Evolutionary conservation across 2,797 vertebrate genomes (phyloP).

Genomic region (Enteromius trimaculatus): DNA sequence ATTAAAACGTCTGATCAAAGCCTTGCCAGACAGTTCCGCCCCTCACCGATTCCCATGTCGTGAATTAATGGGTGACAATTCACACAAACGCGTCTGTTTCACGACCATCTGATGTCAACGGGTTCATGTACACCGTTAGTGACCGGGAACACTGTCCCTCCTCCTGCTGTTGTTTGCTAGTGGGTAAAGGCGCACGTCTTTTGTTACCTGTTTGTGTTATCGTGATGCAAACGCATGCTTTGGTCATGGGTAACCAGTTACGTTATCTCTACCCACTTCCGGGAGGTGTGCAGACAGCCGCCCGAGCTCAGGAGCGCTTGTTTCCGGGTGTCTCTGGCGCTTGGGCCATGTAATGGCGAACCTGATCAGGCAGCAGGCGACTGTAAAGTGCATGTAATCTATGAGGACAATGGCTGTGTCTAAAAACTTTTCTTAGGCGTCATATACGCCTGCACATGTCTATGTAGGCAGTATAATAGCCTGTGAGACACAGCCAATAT

Average conservation of each 20-base stretch:
- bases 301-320: conserved; percentile 33
- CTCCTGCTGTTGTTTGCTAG: conserved; percentile 14
- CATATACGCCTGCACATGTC: not conserved
- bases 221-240: conserved; percentile 27
- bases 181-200: conserved; percentile 3
- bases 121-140: conserved; percentile 6
- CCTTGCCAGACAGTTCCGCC: conserved; percentile 37
- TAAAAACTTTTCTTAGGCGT: not conserved
- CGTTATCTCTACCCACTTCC: conserved; percentile 56
- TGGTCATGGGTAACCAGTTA: conserved; percentile 46
- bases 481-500: not conserved
- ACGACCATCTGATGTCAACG: not conserved
- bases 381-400: not conserved
- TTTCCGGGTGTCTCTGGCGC: conserved; percentile 44
- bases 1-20: conserved; percentile 39
- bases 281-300: conserved; percentile 53
- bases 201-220: conserved; percentile 27
- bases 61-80: conserved; percentile 9
- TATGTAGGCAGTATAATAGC: not conserved
- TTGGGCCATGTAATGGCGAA: conserved; percentile 18
- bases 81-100: conserved; percentile 1
- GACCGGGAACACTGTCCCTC: not conserved
- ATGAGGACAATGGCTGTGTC: not conserved
- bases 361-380: not conserved
- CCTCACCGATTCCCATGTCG: conserved; percentile 22